phyloP scores from a whole-genome alignment of 2,113 vertebrate genomes.

The Atractosteus spatula region DNA sequence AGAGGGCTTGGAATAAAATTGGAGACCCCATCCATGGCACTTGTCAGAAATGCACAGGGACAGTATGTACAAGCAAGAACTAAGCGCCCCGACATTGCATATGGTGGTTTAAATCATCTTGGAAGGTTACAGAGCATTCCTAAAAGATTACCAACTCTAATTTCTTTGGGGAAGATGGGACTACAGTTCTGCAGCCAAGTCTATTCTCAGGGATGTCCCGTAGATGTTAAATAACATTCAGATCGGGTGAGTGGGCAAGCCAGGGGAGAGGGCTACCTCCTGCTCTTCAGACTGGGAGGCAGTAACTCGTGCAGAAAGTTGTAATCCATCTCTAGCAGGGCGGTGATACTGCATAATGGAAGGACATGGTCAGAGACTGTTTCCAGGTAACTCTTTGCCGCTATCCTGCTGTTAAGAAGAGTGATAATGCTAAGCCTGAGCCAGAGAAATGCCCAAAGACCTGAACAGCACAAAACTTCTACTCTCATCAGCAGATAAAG shows the following conservation, averaged over 20 bases:
- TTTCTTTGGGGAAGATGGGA: constrained; percentile 76
- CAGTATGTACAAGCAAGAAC: constrained; percentile 45
- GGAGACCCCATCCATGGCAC: constrained; percentile 50
- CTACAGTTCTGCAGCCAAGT: constrained; percentile 63
- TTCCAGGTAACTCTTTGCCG: constrained; percentile 50
- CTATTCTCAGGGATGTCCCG: constrained; percentile 59
- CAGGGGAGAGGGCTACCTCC: constrained; percentile 45
- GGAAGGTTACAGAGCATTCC: constrained; percentile 63
- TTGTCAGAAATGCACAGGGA: constrained; percentile 46
- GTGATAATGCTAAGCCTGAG: constrained; percentile 38
- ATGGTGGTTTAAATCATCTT: constrained; percentile 66
- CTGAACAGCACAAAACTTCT: constrained; percentile 23
- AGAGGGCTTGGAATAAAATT: constrained; percentile 56
- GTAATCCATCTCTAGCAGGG: constrained; percentile 69
- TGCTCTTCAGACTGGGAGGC: constrained; percentile 48
- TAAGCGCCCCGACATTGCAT: constrained; percentile 23
- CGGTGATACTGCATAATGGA: constrained; percentile 66
- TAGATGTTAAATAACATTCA: constrained; percentile 78
- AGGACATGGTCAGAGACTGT: constrained; percentile 46
- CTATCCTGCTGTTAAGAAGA: constrained; percentile 42
- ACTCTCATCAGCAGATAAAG: constrained; percentile 40
- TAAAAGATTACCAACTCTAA: constrained; percentile 75
- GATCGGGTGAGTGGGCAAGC: constrained; percentile 64
- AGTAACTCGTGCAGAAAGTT: constrained; percentile 64
- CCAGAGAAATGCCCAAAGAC: constrained; percentile 37